Evolutionary conservation across 2,797 vertebrate species (phyloP).

Genomic region (Eutrigla gurnardus): DNA sequence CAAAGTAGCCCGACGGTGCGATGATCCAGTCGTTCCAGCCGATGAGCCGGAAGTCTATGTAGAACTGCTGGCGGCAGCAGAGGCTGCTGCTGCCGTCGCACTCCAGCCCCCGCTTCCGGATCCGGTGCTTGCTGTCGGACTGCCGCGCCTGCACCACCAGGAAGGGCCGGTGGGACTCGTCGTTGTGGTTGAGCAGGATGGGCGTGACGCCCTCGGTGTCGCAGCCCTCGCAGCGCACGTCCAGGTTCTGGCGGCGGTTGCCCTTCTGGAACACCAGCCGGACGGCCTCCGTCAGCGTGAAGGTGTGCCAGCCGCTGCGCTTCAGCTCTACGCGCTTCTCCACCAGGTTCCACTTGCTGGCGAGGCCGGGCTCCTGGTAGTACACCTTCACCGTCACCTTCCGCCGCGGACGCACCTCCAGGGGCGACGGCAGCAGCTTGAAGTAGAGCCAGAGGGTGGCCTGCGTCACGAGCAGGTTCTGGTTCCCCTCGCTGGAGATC

Average conservation of each 20-base stretch:
- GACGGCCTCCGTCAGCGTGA: conserved; percentile 91
- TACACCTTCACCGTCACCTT: conserved; percentile 95
- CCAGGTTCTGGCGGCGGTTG: conserved; percentile 93
- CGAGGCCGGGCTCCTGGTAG: conserved; percentile 90
- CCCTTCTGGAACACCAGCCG: conserved; percentile 90
- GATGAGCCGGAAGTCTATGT: conserved; percentile 97
- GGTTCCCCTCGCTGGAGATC: conserved; percentile 97
- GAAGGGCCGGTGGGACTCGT: conserved; percentile 95
- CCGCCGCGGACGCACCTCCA: conserved; percentile 84
- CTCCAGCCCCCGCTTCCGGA: conserved; percentile 95
- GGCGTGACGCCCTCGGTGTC: conserved; percentile 88
- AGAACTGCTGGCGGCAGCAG: conserved; percentile 98
- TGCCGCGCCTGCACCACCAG: conserved; percentile 92
- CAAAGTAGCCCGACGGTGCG: conserved; percentile 94
- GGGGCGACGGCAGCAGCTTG: conserved; percentile 86
- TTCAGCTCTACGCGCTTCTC: conserved; percentile 96
- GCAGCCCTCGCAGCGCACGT: conserved; percentile 94
- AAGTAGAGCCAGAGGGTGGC: conserved; percentile 98
- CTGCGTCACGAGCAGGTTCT: conserved; percentile 92
- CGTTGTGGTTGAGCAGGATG: conserved; percentile 87
- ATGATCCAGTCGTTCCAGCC: conserved; percentile 99
- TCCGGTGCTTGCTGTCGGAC: conserved; percentile 90
- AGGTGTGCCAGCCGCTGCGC: conserved; percentile 97
- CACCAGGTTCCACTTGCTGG: conserved; percentile 91
- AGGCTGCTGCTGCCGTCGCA: conserved; percentile 92